Percentiles rank a stretch among this genome's conserved stretches.
Evolutionary conservation across 2,888 invertebrate species (phyloP).

Genomic region (Chirona hameri): DNA sequence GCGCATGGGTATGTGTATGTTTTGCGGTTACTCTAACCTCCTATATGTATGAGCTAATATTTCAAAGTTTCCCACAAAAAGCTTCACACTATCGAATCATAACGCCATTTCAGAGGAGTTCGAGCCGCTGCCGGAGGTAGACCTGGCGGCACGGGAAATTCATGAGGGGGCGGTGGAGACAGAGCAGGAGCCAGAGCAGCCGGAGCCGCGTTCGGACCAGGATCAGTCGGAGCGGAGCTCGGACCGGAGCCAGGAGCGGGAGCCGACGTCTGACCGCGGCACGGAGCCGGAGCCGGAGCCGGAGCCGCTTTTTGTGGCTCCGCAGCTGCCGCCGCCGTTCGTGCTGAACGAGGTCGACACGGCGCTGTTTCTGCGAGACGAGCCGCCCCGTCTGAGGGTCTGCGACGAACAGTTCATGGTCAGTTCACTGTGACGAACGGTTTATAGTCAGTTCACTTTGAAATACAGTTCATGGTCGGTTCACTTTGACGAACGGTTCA

Average conservation of each 20-base stretch:
- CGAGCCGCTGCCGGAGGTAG: not conserved
- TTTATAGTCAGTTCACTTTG: too few relatives aligned
- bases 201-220: not conserved
- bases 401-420: slow-evolving; percentile 2
- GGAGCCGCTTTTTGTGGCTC: not conserved
- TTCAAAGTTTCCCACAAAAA: too few relatives aligned
- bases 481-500: too few relatives aligned
- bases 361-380: not conserved
- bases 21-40: too few relatives aligned
- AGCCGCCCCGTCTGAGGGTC: not conserved
- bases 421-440: not conserved
- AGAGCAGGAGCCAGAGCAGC: not conserved
- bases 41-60: too few relatives aligned
- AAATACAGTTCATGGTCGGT: too few relatives aligned
- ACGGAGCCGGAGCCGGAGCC: not conserved
- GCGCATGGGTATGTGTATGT: too few relatives aligned
- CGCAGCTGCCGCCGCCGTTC: slow-evolving; percentile 12
- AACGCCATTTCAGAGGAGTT: not conserved
- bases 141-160: not conserved
- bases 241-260: not conserved
- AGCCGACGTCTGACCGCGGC: not conserved
- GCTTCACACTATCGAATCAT: too few relatives aligned
- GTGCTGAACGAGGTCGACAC: slow-evolving; percentile 11
- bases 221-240: not conserved
- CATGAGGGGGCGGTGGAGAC: not conserved